These are phyloP conservation scores for Suillia variegata DNA, from an alignment of 2,888 invertebrate species.

Conservation along the genomic window DNA sequence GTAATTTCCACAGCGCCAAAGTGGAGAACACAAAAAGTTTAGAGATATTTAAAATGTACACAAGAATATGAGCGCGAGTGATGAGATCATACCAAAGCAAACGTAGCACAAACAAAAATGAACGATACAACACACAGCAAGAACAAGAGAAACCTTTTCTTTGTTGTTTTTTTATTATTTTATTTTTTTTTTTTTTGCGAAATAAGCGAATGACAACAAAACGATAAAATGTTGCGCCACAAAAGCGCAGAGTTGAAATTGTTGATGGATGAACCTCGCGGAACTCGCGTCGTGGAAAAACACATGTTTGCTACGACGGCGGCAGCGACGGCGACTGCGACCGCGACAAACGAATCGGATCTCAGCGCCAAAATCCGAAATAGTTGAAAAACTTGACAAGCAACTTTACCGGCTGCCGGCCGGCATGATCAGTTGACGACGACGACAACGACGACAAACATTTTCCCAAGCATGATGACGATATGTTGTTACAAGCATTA, in stretches of 20 bases:
- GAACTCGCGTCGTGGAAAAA: not conserved
- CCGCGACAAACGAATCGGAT: not conserved
- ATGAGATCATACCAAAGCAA: not conserved
- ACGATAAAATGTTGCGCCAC: not conserved
- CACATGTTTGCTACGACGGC: not conserved
- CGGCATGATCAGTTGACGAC: not conserved
- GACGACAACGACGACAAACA: not conserved
- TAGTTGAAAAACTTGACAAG: constrained; percentile 41
- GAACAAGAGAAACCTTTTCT: not conserved
- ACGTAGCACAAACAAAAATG: not conserved
- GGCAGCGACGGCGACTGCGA: not conserved
- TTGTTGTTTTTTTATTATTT: too few species aligned
- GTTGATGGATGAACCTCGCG: not conserved
- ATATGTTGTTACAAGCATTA: not conserved
- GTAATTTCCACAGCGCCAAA: too few species aligned
- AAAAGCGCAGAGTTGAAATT: not conserved
- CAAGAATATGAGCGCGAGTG: not conserved
- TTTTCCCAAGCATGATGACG: too few species aligned
- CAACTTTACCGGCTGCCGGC: constrained; percentile 41
- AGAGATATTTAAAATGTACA: too few species aligned
- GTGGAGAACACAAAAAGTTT: too few species aligned
- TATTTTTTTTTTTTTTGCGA: too few species aligned
- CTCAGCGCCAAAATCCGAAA: not conserved
- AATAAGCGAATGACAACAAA: not conserved
- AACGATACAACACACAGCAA: not conserved